A percentile compares a stretch with the other conserved stretches of the same genome.
Evolutionary conservation across 1,140 invertebrate genomes (phyloP).

Genomic region (Papilio glaucus): DNA sequence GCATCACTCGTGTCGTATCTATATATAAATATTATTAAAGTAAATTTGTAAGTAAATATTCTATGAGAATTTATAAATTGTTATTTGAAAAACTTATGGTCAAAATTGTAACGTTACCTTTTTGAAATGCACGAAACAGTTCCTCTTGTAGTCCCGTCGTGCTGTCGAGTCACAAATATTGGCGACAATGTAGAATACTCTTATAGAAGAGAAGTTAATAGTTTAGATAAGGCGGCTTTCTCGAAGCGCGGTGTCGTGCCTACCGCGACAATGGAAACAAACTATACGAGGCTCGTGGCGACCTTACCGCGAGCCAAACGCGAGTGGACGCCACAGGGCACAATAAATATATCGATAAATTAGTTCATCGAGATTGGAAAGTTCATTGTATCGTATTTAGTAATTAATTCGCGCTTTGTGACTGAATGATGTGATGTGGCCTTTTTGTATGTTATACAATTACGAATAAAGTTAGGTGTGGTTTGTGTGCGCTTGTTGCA

Average conservation of each 20-base stretch:
- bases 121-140: conserved; percentile 80
- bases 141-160: conserved; percentile 79
- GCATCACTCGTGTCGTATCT: too few relatives aligned
- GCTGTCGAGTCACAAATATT: conserved; percentile 68
- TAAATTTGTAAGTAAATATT: conserved; percentile 68
- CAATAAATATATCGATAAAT: conserved; percentile 59
- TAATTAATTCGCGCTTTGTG: conserved; percentile 74
- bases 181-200: conserved; percentile 58
- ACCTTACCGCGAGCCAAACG: conserved; percentile 44
- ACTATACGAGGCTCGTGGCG: conserved; percentile 56
- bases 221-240: conserved; percentile 61
- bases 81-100: conserved; percentile 63
- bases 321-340: conserved; percentile 62
- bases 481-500: conserved; percentile 78
- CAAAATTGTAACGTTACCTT: conserved; percentile 74
- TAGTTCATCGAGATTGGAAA: conserved; percentile 55
- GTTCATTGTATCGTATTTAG: conserved; percentile 48
- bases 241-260: conserved; percentile 58
- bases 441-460: conserved; percentile 77
- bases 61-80: conserved; percentile 56
- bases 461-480: conserved; percentile 63
- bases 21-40: conserved; percentile 65
- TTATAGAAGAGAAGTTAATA: conserved; percentile 49
- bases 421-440: conserved; percentile 83
- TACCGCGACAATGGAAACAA: conserved; percentile 53